phyloP scores from a whole-genome alignment of 2,797 vertebrate species.

The Notamacropus eugenii region DNA sequence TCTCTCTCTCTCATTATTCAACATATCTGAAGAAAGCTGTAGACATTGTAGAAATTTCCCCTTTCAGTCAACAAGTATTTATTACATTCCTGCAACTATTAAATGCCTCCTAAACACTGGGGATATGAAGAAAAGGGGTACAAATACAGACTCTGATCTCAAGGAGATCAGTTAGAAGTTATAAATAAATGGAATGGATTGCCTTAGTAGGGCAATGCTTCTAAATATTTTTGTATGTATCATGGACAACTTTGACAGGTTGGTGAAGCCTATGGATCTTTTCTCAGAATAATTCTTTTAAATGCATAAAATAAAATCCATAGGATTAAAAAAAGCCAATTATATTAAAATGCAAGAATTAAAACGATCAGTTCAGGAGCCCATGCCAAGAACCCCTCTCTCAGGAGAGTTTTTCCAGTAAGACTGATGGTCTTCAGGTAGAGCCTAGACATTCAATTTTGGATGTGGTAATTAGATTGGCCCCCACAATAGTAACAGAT shows the following conservation, averaged over 20 bases:
- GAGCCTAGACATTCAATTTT: background rate
- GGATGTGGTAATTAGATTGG: background rate
- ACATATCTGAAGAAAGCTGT: background rate
- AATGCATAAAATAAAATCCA: background rate
- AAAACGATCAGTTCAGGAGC: background rate
- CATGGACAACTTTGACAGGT: background rate
- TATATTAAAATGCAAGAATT: background rate
- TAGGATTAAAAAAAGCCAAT: background rate
- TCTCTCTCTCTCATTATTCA: background rate
- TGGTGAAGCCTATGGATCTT: background rate
- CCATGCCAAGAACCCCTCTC: background rate
- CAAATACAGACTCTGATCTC: background rate
- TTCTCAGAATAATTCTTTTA: background rate
- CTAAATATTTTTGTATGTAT: background rate
- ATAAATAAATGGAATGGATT: background rate
- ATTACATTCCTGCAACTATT: background rate
- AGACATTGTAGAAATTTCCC: background rate
- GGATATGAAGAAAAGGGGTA: background rate
- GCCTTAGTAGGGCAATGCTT: background rate
- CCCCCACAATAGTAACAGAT: background rate
- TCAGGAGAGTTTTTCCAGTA: background rate
- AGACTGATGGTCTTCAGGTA: background rate
- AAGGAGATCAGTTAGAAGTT: background rate
- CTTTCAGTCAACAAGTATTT: background rate
- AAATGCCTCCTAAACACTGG: background rate